These are phyloP conservation scores for Octodon degus DNA, from an alignment of 2,113 vertebrate species.

Conservation along the genomic window DNA sequence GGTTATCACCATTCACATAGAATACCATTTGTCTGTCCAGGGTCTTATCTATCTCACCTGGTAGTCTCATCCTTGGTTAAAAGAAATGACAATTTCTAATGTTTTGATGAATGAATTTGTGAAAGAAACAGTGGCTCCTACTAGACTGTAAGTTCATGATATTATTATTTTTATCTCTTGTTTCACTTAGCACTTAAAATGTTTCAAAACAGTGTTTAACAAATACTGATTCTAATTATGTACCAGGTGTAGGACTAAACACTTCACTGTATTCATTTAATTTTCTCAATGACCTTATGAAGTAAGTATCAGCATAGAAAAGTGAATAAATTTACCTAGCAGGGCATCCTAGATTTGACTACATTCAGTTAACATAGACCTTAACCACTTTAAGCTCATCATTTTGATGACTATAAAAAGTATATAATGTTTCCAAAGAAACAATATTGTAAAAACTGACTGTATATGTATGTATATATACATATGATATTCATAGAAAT, in stretches of 20 bases:
- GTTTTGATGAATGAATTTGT: neutral
- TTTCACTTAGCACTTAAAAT: neutral
- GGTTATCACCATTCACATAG: neutral
- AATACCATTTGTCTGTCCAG: neutral
- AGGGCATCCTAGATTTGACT: neutral
- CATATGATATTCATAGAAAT: conserved; percentile 15
- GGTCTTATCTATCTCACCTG: neutral
- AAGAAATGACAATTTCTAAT: neutral
- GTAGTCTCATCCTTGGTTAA: neutral
- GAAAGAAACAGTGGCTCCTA: neutral
- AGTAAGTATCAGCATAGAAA: neutral
- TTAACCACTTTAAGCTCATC: neutral
- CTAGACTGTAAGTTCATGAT: neutral
- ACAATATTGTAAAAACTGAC: neutral
- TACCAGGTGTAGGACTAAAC: neutral
- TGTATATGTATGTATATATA: neutral
- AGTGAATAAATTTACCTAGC: neutral
- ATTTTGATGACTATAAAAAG: neutral
- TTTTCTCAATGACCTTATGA: neutral
- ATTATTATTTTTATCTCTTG: neutral
- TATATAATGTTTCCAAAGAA: neutral
- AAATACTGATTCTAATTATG: neutral
- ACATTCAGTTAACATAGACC: neutral
- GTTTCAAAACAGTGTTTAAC: neutral
- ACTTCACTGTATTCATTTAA: neutral